phyloP scores from a whole-genome alignment of 2,113 vertebrate species.

The Harpagus bidentatus region DNA sequence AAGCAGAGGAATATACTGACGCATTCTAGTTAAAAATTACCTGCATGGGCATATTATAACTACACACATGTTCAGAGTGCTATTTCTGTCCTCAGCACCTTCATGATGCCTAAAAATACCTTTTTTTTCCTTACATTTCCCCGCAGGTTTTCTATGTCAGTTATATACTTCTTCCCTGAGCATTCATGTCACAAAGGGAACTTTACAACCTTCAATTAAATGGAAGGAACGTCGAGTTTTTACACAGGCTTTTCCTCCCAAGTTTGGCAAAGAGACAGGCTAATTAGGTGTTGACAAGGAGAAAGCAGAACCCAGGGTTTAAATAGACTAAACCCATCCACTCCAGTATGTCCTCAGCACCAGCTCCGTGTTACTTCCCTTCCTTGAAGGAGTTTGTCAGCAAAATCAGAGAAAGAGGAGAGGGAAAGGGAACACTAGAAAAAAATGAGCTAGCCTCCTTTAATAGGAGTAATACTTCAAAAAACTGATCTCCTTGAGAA shows the following conservation, averaged over 20 bases:
- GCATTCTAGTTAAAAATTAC: background rate
- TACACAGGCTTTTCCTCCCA: background rate
- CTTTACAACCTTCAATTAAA: background rate
- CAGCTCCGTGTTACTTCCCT: background rate
- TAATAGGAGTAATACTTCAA: background rate
- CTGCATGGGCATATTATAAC: background rate
- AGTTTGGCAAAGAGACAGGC: background rate
- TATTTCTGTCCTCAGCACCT: background rate
- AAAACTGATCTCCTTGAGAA: background rate
- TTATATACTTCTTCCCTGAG: background rate
- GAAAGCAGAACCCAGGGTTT: background rate
- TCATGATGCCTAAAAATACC: background rate
- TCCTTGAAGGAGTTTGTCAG: background rate
- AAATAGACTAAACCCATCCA: background rate
- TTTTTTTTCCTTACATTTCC: background rate
- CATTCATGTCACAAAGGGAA: background rate
- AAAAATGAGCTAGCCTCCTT: background rate
- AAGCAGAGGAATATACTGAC: background rate
- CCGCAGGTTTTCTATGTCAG: fast-evolving
- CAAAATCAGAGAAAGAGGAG: background rate
- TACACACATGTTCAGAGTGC: background rate
- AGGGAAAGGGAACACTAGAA: background rate
- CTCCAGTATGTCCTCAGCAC: background rate
- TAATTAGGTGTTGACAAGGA: background rate
- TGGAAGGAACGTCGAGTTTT: background rate